Base-by-base conservation (phyloP, 30 jellyfish, hydroid and myxozoan genomes). In the Calvadosia cruxmelitensis region DNA sequence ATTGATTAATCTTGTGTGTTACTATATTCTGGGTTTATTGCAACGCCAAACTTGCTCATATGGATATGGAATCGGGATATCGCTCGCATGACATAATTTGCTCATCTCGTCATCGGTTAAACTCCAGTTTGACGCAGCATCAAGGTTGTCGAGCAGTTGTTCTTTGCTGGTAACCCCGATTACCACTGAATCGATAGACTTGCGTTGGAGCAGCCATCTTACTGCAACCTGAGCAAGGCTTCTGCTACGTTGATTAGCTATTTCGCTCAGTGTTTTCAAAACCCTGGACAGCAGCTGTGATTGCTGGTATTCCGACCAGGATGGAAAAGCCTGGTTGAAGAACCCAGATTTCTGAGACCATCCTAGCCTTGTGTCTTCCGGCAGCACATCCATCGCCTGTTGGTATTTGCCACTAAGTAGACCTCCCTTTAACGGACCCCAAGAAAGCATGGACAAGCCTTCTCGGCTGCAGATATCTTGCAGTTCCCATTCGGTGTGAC, bases 381-480 rank as follows among this genome's bases (percentile, higher is more conserved):
- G 20, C 20, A 20, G 20, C 10, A 5, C 20, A 10, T 10, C 10
- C 10, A 10, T 5, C 20, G 57, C 10, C 20, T 42, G 57, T 5
- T 42, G 10, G 57, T 42, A 42, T 42, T 42, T 42, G 15, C 57
- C 57, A 5, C 15, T 5, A 5, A 42, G 20, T 42, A 42, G 20
- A 20, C 57, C 57, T 42, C 57, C 57, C 57, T 42, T 42, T 20
- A 42, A 42, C 10, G 57, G 57, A 5, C 57, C 57, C 57, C 57
- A 42, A 42, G 57, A 5, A 10, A 42, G 15, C 10, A 42, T 5
- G 20, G 57, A 42, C 15, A 42, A 10, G 20, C 20, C 20, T 42
- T 42, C 57, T 42, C 57, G 10, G 57, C 20, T 42, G 57, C 57
- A 42, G 10, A 42, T 42, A 42, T 42, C 57, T 20, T 42, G 57